Conservation (phyloP, 2,113 vertebrate genomes). For the Aptenodytes forsteri region DNA sequence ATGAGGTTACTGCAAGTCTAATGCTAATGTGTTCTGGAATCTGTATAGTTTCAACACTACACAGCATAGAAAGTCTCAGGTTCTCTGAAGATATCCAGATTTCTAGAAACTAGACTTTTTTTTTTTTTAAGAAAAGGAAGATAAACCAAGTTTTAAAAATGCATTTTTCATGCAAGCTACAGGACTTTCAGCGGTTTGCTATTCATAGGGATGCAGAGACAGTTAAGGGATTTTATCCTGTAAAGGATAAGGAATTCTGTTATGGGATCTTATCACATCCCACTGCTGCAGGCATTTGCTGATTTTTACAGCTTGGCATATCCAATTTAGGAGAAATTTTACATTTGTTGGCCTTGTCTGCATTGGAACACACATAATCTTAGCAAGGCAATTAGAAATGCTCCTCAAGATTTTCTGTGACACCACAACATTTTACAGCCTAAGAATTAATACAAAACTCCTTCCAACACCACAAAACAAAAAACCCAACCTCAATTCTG, state of each 20-base stretch:
- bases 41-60: not conserved
- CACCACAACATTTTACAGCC: not conserved
- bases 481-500: not conserved
- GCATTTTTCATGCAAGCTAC: not conserved
- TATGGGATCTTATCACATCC: not conserved
- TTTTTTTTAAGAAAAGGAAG: not conserved
- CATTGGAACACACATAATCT: not conserved
- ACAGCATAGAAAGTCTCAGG: not conserved
- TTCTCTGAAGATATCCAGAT: not conserved
- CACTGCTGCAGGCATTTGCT: not conserved
- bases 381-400: not conserved
- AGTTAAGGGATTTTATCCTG: not conserved
- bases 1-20: not conserved
- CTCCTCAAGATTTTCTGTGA: not conserved
- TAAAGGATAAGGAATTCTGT: not conserved
- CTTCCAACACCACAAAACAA: not conserved
- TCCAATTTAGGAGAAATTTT: not conserved
- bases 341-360: not conserved
- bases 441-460: not conserved
- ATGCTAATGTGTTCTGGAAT: not conserved
- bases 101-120: not conserved
- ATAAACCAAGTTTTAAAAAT: not conserved
- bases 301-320: not conserved
- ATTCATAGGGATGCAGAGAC: not conserved
- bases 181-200: not conserved